A percentile compares a stretch with the other conserved stretches of the same genome.
Conservation (phyloP, 2,888 invertebrate genomes). For the Gortyna flavago region DNA sequence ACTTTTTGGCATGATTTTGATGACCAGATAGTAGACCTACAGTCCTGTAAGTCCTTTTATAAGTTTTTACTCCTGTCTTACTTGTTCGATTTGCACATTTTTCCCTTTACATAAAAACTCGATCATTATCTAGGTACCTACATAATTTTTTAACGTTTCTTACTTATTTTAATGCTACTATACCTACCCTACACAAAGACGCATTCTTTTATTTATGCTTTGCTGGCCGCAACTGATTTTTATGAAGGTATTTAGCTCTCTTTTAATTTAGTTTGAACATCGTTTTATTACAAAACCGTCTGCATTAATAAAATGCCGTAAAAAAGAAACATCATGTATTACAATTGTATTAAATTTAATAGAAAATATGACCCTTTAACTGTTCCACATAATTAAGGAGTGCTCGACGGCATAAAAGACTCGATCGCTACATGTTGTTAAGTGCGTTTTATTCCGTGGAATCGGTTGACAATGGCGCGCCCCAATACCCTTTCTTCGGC, state of each 20-base stretch:
- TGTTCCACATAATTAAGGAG: constrained; percentile 89
- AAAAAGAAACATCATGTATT: constrained; percentile 76
- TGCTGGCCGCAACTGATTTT: background rate
- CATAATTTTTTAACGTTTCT: background rate
- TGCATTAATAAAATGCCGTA: background rate
- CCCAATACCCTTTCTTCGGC: constrained; percentile 88
- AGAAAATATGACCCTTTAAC: constrained; percentile 90
- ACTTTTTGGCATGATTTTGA: background rate
- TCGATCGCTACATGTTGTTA: constrained; percentile 87
- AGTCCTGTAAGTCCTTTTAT: background rate
- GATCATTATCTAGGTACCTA: background rate
- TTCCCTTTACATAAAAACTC: background rate
- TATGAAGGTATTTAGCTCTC: background rate
- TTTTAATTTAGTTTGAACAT: background rate
- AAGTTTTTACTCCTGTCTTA: background rate
- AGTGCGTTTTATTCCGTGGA: constrained; percentile 87
- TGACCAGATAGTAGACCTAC: background rate
- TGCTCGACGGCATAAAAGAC: constrained; percentile 84
- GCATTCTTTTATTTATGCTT: background rate
- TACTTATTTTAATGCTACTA: background rate
- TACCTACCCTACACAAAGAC: background rate
- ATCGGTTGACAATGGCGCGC: constrained; percentile 88
- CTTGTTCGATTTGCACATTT: background rate
- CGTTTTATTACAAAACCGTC: background rate
- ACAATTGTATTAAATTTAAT: constrained; percentile 85